Percentiles rank a stretch among this genome's conserved stretches.
Conservation (phyloP, 2,113 vertebrate species). For the Gasterosteus nipponicus region DNA sequence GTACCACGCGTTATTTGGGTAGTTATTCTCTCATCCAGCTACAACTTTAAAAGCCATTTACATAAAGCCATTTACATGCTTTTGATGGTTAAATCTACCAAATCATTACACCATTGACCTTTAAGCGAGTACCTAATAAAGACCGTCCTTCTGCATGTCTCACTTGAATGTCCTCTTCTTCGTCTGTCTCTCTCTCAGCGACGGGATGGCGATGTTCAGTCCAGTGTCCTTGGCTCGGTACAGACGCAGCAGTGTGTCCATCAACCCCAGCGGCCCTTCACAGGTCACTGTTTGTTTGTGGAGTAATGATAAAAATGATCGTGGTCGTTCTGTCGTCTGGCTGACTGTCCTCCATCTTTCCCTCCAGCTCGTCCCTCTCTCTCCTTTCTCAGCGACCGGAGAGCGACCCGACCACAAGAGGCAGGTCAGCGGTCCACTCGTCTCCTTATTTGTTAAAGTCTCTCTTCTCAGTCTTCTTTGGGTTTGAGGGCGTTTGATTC, state of each 20-base stretch:
- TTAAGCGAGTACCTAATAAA: background rate
- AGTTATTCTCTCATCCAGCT: background rate
- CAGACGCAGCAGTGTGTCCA: conserved; percentile 83
- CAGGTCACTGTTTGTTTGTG: conserved; percentile 63
- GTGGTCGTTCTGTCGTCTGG: background rate
- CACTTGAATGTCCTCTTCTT: too few relatives aligned
- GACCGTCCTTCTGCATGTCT: background rate
- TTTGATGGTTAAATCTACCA: too few relatives aligned
- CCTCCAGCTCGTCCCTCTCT: conserved; percentile 72
- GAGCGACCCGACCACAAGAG: conserved; percentile 78
- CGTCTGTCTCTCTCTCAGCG: conserved; percentile 57
- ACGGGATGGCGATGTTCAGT: conserved; percentile 77
- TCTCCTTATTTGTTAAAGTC: background rate
- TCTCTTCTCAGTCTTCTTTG: background rate
- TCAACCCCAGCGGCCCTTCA: conserved; percentile 82
- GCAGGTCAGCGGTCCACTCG: conserved; percentile 68
- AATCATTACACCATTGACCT: too few relatives aligned
- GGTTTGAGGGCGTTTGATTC: background rate
- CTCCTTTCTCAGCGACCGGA: conserved; percentile 74
- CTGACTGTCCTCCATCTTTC: background rate
- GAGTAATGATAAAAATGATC: too few relatives aligned
- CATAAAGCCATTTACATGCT: background rate
- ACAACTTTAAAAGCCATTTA: background rate
- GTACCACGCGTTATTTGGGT: background rate
- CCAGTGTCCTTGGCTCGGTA: conserved; percentile 73